These are phyloP conservation scores for Orestias chungarensis DNA, from an alignment of 2,797 vertebrate species.

Conservation along the genomic window DNA sequence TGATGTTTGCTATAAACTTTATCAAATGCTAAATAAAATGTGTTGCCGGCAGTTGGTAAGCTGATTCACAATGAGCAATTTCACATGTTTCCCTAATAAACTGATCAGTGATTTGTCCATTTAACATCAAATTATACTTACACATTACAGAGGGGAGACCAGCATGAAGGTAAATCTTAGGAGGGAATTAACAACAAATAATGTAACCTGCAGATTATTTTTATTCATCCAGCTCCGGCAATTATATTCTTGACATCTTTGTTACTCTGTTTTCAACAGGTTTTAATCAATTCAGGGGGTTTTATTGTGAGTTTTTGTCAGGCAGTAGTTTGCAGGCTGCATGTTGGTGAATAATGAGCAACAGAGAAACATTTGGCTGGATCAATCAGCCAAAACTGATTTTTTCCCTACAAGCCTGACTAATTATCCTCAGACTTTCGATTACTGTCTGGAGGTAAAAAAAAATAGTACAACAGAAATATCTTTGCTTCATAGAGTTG, in stretches of 20 bases:
- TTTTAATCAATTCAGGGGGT: constrained; percentile 65
- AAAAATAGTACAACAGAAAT: constrained; percentile 49
- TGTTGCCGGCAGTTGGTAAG: not conserved
- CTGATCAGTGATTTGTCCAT: not conserved
- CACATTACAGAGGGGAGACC: not conserved
- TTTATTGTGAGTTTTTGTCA: constrained; percentile 56
- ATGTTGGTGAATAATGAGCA: constrained; percentile 67
- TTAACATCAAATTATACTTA: not conserved
- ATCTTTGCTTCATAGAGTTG: constrained; percentile 64
- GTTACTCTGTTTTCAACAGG: constrained; percentile 51
- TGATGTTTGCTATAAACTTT: too few species aligned
- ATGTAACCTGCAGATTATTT: constrained; percentile 17
- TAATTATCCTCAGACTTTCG: constrained; percentile 69
- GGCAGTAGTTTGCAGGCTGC: constrained; percentile 50
- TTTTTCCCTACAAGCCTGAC: constrained; percentile 50
- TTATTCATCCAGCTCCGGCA: constrained; percentile 29
- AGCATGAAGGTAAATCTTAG: not conserved
- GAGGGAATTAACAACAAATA: not conserved
- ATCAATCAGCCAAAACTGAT: constrained; percentile 62
- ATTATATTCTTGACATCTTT: constrained; percentile 53
- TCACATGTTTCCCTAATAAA: not conserved
- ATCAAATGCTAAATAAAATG: too few species aligned
- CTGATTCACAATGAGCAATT: not conserved
- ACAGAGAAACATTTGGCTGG: constrained; percentile 54
- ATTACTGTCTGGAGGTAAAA: constrained; percentile 63